Percentiles rank a stretch among this genome's conserved stretches.
phyloP scores from a whole-genome alignment of 2,113 vertebrate genomes.

The Oophaga pumilio region DNA sequence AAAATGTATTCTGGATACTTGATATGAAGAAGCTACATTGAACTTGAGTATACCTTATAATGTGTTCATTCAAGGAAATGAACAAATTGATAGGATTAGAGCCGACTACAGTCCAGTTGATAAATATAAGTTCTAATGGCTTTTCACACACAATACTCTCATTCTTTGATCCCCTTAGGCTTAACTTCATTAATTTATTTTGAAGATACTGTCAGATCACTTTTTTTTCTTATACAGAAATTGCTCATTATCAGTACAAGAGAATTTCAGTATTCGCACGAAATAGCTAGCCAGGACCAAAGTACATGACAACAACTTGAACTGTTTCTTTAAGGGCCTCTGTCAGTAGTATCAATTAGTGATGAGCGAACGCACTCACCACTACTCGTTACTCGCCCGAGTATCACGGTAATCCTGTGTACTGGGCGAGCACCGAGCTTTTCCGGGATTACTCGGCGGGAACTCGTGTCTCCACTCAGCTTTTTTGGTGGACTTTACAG shows the following conservation, averaged over 20 bases:
- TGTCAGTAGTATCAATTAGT: too few species aligned
- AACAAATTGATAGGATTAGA: conserved; percentile 47
- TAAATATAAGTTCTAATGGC: conserved; percentile 50
- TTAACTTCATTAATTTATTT: conserved; percentile 47
- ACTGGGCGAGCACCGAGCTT: too few species aligned
- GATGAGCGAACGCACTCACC: too few species aligned
- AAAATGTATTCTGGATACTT: conserved; percentile 1
- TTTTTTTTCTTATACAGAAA: conserved; percentile 42
- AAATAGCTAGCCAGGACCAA: conserved; percentile 28
- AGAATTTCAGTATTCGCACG: conserved; percentile 40
- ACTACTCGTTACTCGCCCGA: too few species aligned
- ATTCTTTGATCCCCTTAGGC: conserved; percentile 43
- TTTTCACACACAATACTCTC: conserved; percentile 30
- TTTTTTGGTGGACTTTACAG: too few species aligned
- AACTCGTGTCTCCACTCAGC: too few species aligned
- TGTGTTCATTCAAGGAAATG: conserved; percentile 15
- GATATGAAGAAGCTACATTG: neutral
- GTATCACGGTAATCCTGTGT: too few species aligned
- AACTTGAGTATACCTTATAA: conserved; percentile 13
- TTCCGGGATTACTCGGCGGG: too few species aligned
- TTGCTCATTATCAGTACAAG: conserved; percentile 46
- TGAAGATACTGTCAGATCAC: conserved; percentile 48
- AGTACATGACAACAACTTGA: conserved; percentile 8
- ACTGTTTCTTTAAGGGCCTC: neutral
- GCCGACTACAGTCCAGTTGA: conserved; percentile 33